Percentiles rank a stretch among this genome's conserved stretches.
phyloP scores from a whole-genome alignment of 2,797 vertebrate species.

The Macroramphosus scolopax region DNA sequence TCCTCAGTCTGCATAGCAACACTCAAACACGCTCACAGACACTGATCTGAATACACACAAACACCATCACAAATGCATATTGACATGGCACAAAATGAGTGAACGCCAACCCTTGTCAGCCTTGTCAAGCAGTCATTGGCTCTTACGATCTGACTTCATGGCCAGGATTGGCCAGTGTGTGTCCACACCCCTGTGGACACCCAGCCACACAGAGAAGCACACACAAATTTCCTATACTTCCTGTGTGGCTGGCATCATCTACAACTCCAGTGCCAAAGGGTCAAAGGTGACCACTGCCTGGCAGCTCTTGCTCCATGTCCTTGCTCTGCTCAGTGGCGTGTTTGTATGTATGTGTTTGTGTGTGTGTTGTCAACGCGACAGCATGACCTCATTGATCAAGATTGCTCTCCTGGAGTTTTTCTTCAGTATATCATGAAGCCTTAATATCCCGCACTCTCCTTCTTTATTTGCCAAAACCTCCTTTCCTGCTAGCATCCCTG shows the following conservation, averaged over 20 bases:
- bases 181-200: slow-evolving; percentile 47
- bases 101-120: slow-evolving; percentile 46
- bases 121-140: slow-evolving; percentile 47
- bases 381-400: slow-evolving; percentile 65
- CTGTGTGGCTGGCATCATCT: slow-evolving; percentile 67
- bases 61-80: slow-evolving; percentile 19
- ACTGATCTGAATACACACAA: slow-evolving; percentile 9
- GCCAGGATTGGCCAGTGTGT: slow-evolving; percentile 51
- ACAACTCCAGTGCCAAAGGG: slow-evolving; percentile 59
- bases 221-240: slow-evolving; percentile 62
- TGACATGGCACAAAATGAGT: slow-evolving; percentile 43
- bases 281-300: slow-evolving; percentile 67
- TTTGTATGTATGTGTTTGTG: too few species aligned
- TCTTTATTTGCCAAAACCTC: slow-evolving; percentile 39
- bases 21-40: slow-evolving; percentile 11
- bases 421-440: slow-evolving; percentile 42
- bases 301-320: slow-evolving; percentile 55
- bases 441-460: slow-evolving; percentile 26
- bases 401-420: slow-evolving; percentile 45
- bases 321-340: slow-evolving; percentile 47
- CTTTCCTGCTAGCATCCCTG: slow-evolving; percentile 40
- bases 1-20: slow-evolving; percentile 40
- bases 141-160: slow-evolving; percentile 34
- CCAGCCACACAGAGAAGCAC: slow-evolving; percentile 33
- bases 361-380: slow-evolving; percentile 56